Conservation (phyloP, 2,797 vertebrate genomes). For the Aphelocoma californica region DNA sequence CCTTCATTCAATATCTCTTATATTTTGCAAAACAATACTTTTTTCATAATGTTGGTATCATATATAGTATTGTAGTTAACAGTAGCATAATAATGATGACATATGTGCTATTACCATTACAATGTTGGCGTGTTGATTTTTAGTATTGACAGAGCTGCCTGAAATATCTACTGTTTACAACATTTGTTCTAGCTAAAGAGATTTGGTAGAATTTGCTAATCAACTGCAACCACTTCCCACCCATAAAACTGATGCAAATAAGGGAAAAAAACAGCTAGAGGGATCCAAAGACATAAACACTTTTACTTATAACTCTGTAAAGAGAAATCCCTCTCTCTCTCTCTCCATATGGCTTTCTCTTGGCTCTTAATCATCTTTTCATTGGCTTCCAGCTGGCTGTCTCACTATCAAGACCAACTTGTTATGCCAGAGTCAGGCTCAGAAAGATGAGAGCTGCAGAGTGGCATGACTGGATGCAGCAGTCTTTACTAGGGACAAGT, state of each 20-base stretch:
- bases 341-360: constrained; percentile 64
- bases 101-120: not conserved
- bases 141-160: not conserved
- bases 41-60: not conserved
- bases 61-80: not conserved
- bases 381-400: constrained; percentile 61
- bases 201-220: constrained; percentile 37
- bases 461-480: not conserved
- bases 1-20: not conserved
- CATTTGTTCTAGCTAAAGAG: constrained; percentile 52
- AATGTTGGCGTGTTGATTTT: not conserved
- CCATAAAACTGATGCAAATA: constrained; percentile 31
- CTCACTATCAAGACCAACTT: constrained; percentile 58
- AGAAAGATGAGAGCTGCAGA: not conserved
- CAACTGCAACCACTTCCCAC: constrained; percentile 41
- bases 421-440: constrained; percentile 42
- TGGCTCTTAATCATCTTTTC: constrained; percentile 63
- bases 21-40: not conserved
- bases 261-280: not conserved
- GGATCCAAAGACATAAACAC: constrained; percentile 59
- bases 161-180: constrained; percentile 41
- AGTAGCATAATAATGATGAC: not conserved
- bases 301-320: constrained; percentile 55
- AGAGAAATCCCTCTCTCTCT: constrained; percentile 55
- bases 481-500: not conserved